A percentile compares a stretch with the other conserved stretches of the same genome.
Evolutionary conservation across 1,140 invertebrate genomes (phyloP).

Genomic region (Hyles vespertilio): DNA sequence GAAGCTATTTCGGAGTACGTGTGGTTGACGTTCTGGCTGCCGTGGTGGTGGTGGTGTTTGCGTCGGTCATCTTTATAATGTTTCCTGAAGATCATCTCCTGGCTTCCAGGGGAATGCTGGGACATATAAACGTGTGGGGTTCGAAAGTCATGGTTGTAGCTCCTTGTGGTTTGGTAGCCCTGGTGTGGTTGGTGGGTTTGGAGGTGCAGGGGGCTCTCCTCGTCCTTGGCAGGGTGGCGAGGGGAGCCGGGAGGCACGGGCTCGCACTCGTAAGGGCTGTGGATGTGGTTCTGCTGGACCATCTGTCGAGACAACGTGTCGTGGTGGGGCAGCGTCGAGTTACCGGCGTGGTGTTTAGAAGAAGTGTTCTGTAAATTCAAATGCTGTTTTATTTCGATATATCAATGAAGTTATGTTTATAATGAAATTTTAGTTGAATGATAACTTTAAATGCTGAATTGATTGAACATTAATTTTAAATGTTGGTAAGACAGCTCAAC

Average conservation of each 20-base stretch:
- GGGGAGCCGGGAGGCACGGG: slow-evolving; percentile 46
- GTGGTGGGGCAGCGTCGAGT: slow-evolving; percentile 63
- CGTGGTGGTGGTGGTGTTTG: slow-evolving; percentile 66
- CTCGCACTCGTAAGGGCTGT: slow-evolving; percentile 59
- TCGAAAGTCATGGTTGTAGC: slow-evolving; percentile 79
- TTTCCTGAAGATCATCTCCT: slow-evolving; percentile 68
- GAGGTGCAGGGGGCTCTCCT: slow-evolving; percentile 59
- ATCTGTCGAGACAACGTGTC: slow-evolving; percentile 60
- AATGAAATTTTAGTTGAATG: too few relatives aligned
- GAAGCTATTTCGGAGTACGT: slow-evolving; percentile 78
- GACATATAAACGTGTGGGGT: slow-evolving; percentile 71
- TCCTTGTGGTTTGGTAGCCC: slow-evolving; percentile 63
- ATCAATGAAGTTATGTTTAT: too few relatives aligned
- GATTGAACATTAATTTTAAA: too few relatives aligned
- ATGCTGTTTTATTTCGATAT: background rate
- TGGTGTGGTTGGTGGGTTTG: slow-evolving; percentile 25
- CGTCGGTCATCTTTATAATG: slow-evolving; percentile 67
- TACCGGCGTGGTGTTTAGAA: slow-evolving; percentile 71
- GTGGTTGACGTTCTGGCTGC: slow-evolving; percentile 71
- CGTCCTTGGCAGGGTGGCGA: slow-evolving; percentile 51
- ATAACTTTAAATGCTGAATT: too few relatives aligned
- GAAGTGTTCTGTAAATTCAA: slow-evolving; percentile 71
- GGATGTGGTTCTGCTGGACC: slow-evolving; percentile 55
- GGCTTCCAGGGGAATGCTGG: slow-evolving; percentile 68
- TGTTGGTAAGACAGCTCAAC: too few relatives aligned